These are phyloP conservation scores for Apus apus DNA, from an alignment of 2,113 vertebrate species.

Conservation along the genomic window DNA sequence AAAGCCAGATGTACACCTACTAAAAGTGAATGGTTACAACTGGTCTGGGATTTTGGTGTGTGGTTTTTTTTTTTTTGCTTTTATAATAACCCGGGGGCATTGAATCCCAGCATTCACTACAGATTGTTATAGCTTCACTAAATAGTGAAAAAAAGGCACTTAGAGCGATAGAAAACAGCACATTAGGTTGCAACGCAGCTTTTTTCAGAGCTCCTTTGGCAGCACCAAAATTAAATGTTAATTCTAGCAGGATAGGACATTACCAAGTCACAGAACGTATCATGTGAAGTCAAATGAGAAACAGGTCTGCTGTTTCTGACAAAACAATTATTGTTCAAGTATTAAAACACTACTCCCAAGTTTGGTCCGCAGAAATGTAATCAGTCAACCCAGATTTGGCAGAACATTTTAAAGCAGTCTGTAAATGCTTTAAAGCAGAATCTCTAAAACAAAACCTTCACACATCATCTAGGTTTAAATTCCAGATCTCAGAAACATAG, in stretches of 20 bases:
- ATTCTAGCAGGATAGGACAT: background rate
- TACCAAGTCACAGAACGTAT: background rate
- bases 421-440: conserved; percentile 11
- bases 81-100: background rate
- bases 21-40: background rate
- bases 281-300: background rate
- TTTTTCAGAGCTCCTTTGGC: background rate
- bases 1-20: background rate
- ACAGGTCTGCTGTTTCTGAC: background rate
- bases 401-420: background rate
- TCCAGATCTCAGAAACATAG: background rate
- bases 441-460: background rate
- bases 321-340: conserved; percentile 4
- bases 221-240: background rate
- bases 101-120: background rate
- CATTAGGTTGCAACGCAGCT: background rate
- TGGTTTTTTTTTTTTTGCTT: background rate
- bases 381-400: background rate
- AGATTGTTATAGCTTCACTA: background rate
- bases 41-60: background rate
- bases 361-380: background rate
- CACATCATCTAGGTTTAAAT: background rate
- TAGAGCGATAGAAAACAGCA: background rate
- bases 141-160: background rate
- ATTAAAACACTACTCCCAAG: background rate